Percentiles rank a stretch among this genome's conserved stretches.
These are phyloP conservation scores for Steatocranus sp. DNA, from an alignment of 2,797 vertebrate species.

Conservation along the genomic window DNA sequence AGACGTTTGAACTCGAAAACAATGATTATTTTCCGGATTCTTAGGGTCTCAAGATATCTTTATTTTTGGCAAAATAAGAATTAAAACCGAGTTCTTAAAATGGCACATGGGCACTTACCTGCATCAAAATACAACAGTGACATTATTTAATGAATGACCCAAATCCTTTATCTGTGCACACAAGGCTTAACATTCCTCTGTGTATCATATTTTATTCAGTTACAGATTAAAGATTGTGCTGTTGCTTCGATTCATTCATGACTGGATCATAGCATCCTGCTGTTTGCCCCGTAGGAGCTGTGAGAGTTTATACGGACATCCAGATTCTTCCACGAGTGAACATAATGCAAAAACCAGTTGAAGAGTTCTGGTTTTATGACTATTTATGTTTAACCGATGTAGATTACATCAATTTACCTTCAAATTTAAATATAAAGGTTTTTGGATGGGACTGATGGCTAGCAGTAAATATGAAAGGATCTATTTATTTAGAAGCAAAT, in stretches of 20 bases:
- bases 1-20: not conserved
- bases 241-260: not conserved
- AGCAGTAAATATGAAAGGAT: not conserved
- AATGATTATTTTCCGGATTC: not conserved
- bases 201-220: not conserved
- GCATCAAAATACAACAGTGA: not conserved
- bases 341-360: not conserved
- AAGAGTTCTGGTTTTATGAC: not conserved
- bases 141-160: not conserved
- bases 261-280: not conserved
- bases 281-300: not conserved
- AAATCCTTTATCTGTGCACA: not conserved
- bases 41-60: not conserved
- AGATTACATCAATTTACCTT: not conserved
- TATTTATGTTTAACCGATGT: not conserved
- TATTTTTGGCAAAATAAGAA: not conserved
- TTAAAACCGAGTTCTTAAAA: not conserved
- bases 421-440: not conserved
- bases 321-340: not conserved
- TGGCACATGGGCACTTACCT: not conserved
- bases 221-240: not conserved
- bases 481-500: not conserved
- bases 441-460: not conserved
- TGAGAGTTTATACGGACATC: not conserved
- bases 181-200: not conserved